These are phyloP conservation scores for Nycticryphes semicollaris DNA, from an alignment of 2,113 vertebrate species.

Conservation along the genomic window DNA sequence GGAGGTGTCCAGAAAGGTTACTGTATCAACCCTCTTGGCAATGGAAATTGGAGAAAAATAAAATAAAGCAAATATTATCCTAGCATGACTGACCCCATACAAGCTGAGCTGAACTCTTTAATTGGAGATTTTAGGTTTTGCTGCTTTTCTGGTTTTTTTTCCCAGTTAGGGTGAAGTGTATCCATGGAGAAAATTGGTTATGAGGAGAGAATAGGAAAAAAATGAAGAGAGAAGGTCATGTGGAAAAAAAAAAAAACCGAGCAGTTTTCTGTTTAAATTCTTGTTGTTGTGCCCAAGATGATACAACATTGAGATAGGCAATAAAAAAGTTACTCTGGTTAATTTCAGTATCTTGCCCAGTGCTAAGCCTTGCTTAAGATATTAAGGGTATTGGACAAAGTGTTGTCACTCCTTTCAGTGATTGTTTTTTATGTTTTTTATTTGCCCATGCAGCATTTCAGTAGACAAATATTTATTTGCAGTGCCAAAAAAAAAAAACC, in stretches of 20 bases:
- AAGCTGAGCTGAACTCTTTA: background rate
- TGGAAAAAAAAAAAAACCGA: accelerated
- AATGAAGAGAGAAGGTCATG: background rate
- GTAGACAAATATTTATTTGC: background rate
- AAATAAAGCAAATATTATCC: background rate
- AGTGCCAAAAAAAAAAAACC: background rate
- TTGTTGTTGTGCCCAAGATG: background rate
- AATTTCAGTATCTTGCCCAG: background rate
- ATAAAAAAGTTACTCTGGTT: background rate
- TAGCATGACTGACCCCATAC: background rate
- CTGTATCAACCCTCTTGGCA: background rate
- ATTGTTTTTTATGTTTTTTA: background rate
- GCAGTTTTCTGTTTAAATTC: background rate
- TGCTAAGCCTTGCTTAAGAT: background rate
- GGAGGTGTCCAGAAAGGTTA: background rate
- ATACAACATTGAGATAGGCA: background rate
- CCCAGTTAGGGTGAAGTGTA: background rate
- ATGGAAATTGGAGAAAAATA: background rate
- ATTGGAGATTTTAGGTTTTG: background rate
- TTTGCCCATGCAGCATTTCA: background rate
- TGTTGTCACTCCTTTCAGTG: background rate
- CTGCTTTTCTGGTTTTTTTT: background rate
- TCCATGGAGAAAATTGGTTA: constrained; percentile 52
- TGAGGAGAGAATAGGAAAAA: background rate
- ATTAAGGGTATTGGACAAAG: background rate